Evolutionary conservation across 2,888 invertebrate species (phyloP), one percentile per base, ranked within the genome.

Genomic region (Agrochola lychnidis): DNA sequence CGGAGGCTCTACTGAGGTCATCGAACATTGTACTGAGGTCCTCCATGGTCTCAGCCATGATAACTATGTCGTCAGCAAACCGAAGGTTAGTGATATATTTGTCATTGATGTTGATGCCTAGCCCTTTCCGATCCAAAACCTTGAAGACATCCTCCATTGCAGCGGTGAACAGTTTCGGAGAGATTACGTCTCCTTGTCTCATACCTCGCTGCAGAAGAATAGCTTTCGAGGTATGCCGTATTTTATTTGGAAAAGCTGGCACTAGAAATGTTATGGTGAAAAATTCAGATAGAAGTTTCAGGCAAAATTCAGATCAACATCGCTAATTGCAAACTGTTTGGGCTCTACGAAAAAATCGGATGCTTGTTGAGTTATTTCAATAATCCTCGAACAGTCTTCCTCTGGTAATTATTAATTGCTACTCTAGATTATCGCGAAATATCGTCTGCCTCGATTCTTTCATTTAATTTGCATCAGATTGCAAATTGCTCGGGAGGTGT

Each of bases 241-340:
- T 70, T 51, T 45, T 10, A 45, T 40, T 66, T 25, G 9, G 12
- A 78, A 48, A 77, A 9, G 4, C n/a, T 61, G n/a, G 14, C 40
- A 56, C 19, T 64, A 30, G n/a, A 61, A 45, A 10, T 62, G 19
- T 56, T n/a, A 12, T n/a, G 7, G 14, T 19, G 0, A 40, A 63
- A 73, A 79, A 42, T 5, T 66, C 36, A n/a, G 30, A 70, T 48
- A 48, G 12, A 79, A 56, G 0, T 66, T 74, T 22, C 25, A 70
- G 73, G 7, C 4, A 45, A 73, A 70, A 42, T 42, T 61, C 36
- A 51, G 25, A 67, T 25, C 57, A 73, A 53, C 40, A 57, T 57
- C 51, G 36, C 25, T 67, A 80, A 70, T 80, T 79, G 57, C 16
- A 48, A 74, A 75, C 25, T 56, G 57, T 63, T 61, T 69, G 10